Conservation (phyloP, 2,888 invertebrate species). For the Noctua comes region DNA sequence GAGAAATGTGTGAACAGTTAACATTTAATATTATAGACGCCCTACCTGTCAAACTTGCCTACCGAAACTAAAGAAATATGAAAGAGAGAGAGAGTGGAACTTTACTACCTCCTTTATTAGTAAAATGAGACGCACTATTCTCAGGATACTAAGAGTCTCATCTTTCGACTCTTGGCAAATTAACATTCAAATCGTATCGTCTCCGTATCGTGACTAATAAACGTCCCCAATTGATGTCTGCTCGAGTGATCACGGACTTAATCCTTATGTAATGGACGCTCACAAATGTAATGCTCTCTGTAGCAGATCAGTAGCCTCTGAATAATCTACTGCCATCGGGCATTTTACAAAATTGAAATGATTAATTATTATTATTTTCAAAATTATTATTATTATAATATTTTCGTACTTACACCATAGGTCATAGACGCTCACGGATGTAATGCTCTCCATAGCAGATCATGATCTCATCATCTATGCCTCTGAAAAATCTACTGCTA, state of each 20-base stretch:
- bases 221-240: background rate
- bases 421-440: conserved; percentile 39
- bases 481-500: conserved; percentile 5
- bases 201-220: conserved; percentile 13
- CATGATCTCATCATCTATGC: background rate
- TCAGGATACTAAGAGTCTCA: background rate
- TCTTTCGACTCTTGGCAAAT: background rate
- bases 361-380: too few relatives aligned
- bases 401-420: conserved; percentile 32
- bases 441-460: background rate
- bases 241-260: conserved; percentile 19
- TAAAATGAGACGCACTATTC: background rate
- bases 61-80: background rate
- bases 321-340: conserved; percentile 7
- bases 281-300: conserved; percentile 25
- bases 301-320: conserved; percentile 1
- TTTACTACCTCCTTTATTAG: background rate
- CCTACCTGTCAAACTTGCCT: background rate
- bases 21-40: background rate
- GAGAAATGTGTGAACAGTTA: background rate
- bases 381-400: background rate
- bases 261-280: conserved; percentile 47
- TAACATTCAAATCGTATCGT: conserved; percentile 23
- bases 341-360: conserved; percentile 2
- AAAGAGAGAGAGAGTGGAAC: background rate